Evolutionary conservation across 2,888 invertebrate genomes (phyloP), one percentile per base, ranked within the genome.

Genomic region (Phengaris alcon): DNA sequence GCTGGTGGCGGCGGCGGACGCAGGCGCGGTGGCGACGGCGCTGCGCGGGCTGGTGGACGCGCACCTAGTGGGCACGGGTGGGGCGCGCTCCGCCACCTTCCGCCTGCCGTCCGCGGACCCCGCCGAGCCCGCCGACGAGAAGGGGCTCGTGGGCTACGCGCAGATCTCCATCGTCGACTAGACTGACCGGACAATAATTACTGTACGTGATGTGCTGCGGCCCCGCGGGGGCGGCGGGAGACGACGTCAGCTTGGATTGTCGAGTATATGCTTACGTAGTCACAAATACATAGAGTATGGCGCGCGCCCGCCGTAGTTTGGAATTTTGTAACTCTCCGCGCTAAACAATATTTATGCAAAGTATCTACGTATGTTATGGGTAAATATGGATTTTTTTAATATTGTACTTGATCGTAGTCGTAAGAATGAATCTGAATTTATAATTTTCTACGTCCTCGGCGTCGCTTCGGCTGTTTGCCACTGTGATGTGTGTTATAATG

Each of bases 101-200:
- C 97, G 96, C 83, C 94, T 99, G 94, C 96, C 86, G 77, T 88
- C 91, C 12, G 83, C 82, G 54, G 86, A 84, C 82, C 94, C 87
- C 57, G 81, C 84, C 82, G 98, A 97, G 93, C 95, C 97, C 78
- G 96, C 97, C 75, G 99, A 99, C 90, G 99, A 99, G 90, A 97
- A 97, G 86, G 97, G 98, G 69, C 95, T 99, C 81, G 95, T 99
- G 87, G 99, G 99, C 85, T 99, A 96, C 94, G 99, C 99, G 88
- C 99, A 99, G 94, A 97, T 99, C 87, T 98, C 98, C 83, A 96
- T 99, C 88, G 96, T 97, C 81, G 98, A 98, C 94, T 98, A 95
- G 88, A 55, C 69, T 74, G 70, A 75, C 76, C 68, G 68, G 82
- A 82, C 82, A 81, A 82, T 81, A 81, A 81, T 78, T 75, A 75